These are phyloP conservation scores for Tetragnatha versicolor DNA, from an alignment of 1,140 invertebrate species.

Conservation along the genomic window DNA sequence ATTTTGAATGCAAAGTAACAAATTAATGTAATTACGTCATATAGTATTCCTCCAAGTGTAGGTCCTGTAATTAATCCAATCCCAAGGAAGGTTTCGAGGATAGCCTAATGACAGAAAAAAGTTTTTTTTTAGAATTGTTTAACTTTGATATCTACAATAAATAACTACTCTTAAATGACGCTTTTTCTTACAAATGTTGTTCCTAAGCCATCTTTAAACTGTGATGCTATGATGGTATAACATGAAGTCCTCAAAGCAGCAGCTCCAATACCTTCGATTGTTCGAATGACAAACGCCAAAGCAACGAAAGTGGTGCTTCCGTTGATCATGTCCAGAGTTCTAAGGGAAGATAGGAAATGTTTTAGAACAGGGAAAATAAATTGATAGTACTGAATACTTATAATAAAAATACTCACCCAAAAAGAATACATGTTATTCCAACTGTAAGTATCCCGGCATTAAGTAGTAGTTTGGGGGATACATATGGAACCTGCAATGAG, in stretches of 20 bases:
- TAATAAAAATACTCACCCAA: constrained; percentile 69
- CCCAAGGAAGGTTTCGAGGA: constrained; percentile 63
- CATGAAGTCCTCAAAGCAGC: constrained; percentile 90
- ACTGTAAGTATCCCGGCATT: constrained; percentile 86
- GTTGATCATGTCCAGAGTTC: constrained; percentile 80
- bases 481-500: constrained; percentile 27
- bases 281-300: constrained; percentile 84
- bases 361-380: too few species aligned
- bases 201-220: constrained; percentile 88
- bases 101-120: constrained; percentile 46
- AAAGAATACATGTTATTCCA: constrained; percentile 73
- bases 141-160: not conserved
- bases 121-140: not conserved
- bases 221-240: constrained; percentile 92
- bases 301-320: constrained; percentile 82
- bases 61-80: constrained; percentile 59
- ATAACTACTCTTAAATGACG: not conserved
- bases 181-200: constrained; percentile 74
- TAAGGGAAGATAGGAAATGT: constrained; percentile 65
- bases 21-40: too few species aligned
- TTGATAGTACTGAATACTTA: not conserved
- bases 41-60: constrained; percentile 58
- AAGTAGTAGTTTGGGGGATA: constrained; percentile 79
- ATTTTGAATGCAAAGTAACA: too few species aligned
- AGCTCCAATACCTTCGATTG: constrained; percentile 88